Evolutionary conservation across 2,888 invertebrate genomes (phyloP), one percentile per base, ranked within the genome.

Genomic region (Polydrusus tereticollis): DNA sequence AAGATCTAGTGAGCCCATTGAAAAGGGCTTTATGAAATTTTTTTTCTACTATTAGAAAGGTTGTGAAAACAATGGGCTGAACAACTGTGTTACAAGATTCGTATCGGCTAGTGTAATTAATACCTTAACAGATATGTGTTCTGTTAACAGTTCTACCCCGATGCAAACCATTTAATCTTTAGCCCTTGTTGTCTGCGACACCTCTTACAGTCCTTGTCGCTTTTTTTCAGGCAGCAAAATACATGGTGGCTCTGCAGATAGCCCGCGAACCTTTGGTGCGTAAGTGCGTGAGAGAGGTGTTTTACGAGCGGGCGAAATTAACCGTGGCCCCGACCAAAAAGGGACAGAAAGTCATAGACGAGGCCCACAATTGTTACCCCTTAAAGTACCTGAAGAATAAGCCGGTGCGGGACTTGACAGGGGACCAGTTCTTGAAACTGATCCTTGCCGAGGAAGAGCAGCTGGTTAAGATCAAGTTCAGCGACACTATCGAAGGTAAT

Each of bases 301-400:
- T 94, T 84, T 93, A 94, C 80, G 97, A 97, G 83, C 88, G 96
- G 10, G 97, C 97, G 2, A 94, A 94, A 76, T 84, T 99, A 70
- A 89, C 89, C 72, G 92, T 95, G 0, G 77, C 85, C 0, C 97
- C 99, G 0, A 99, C 98, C 0, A 94, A 94, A 82, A 93, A 94
- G 77, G 99, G 99, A 0, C 82, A 93, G 38, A 97, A 97, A 86
- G 95, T 96, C 80, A 97, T 99, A 75, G 99, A 99, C 83, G 99
- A 99, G 86, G 92, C 93, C 77, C 98, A 99, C 85, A 89, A 93
- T 0, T 93, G 95, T 78, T 96, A 90, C 82, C 87, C 88, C 10
- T 29, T 75, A 47, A 75, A 75, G 21, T 75, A 75, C 50, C 2
- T 75, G 8, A 73, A 72, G 52, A 72, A 74, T 23, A 75, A 75